These are phyloP conservation scores for Dicerorhinus sumatrensis DNA, from an alignment of 2,113 vertebrate species.

Conservation along the genomic window DNA sequence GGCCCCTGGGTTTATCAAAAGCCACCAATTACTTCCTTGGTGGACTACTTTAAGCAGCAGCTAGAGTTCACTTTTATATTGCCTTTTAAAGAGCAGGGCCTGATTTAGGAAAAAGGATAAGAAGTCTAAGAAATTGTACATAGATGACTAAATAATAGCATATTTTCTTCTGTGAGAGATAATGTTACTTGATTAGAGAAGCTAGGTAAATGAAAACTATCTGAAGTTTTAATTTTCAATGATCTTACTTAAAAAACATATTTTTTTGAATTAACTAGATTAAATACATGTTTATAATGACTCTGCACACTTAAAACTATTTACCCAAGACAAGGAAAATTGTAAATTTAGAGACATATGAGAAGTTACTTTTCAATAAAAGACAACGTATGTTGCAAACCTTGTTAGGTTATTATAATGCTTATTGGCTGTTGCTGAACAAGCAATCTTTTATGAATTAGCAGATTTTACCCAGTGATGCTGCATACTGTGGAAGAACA, in stretches of 20 bases:
- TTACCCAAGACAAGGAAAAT: neutral
- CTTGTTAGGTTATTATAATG: neutral
- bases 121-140: slow-evolving; percentile 14
- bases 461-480: neutral
- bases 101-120: neutral
- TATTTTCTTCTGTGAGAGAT: slow-evolving; percentile 32
- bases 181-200: slow-evolving; percentile 14
- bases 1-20: slow-evolving; percentile 2
- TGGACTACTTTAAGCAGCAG: neutral
- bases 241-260: neutral
- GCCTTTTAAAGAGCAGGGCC: neutral
- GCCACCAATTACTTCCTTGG: slow-evolving; percentile 20
- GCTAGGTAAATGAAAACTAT: neutral
- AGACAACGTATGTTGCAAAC: neutral
- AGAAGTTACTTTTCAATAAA: slow-evolving; percentile 8
- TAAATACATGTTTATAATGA: neutral
- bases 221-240: slow-evolving; percentile 43
- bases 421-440: neutral
- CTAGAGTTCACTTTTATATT: neutral
- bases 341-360: neutral
- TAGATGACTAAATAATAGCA: neutral
- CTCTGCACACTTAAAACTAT: neutral
- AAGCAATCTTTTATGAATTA: neutral
- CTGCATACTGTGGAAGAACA: neutral
- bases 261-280: slow-evolving; percentile 3